phyloP scores from a whole-genome alignment of 2,797 vertebrate genomes.

The Loris lydekkerianus region DNA sequence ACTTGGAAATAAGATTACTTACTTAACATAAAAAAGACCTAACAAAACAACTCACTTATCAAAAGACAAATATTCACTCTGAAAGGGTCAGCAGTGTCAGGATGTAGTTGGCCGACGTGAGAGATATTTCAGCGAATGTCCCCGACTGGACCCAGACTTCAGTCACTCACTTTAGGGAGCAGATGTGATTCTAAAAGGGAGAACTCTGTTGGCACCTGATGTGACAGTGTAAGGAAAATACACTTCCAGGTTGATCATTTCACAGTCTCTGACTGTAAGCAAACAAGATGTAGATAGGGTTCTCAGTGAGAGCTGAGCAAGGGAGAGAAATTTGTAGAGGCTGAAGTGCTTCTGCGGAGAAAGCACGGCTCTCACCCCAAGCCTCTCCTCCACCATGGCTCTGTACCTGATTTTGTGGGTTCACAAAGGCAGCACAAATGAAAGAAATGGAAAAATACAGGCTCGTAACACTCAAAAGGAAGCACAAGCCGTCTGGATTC shows the following conservation, averaged over 20 bases:
- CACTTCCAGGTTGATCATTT: slow-evolving; percentile 61
- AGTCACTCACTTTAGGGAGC: slow-evolving; percentile 29
- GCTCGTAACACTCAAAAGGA: slow-evolving; percentile 73
- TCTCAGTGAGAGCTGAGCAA: slow-evolving; percentile 69
- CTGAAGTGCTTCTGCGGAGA: slow-evolving; percentile 65
- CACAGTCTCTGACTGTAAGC: slow-evolving; percentile 58
- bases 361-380: slow-evolving; percentile 52
- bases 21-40: neutral
- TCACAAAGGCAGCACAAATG: slow-evolving; percentile 80
- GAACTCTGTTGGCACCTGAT: neutral
- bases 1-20: neutral
- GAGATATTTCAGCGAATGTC: neutral
- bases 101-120: neutral
- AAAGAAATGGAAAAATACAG: slow-evolving; percentile 79
- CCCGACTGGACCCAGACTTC: neutral
- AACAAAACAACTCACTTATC: slow-evolving; percentile 12
- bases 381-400: slow-evolving; percentile 63
- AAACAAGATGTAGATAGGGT: slow-evolving; percentile 43
- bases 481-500: slow-evolving; percentile 81
- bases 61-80: neutral
- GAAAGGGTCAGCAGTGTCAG: neutral
- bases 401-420: slow-evolving; percentile 70
- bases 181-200: slow-evolving; percentile 19
- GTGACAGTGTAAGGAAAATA: slow-evolving; percentile 45
- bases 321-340: neutral